phyloP scores from a whole-genome alignment of 2,888 invertebrate genomes.

The Nemapogon koenigi region DNA sequence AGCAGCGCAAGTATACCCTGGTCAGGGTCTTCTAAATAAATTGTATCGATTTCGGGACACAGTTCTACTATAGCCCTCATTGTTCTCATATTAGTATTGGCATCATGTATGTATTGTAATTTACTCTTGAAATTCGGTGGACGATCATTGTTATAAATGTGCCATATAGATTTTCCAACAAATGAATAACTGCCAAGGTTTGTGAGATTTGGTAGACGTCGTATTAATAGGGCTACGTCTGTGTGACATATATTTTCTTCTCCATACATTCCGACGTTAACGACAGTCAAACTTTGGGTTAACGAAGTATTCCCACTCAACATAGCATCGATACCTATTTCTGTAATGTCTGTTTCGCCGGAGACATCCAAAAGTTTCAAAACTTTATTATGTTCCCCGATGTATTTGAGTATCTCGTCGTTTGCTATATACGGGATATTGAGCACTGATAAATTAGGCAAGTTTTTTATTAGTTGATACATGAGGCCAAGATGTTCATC shows the following conservation, averaged over 20 bases:
- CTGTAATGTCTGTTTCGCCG: constrained; percentile 73
- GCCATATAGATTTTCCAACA: constrained; percentile 68
- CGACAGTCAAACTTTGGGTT: constrained; percentile 62
- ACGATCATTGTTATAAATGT: constrained; percentile 61
- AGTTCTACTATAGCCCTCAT: constrained; percentile 66
- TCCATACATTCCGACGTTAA: constrained; percentile 74
- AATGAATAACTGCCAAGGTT: constrained; percentile 72
- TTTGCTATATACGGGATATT: constrained; percentile 75
- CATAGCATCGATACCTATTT: constrained; percentile 67
- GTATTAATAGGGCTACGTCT: constrained; percentile 68
- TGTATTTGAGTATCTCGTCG: constrained; percentile 69
- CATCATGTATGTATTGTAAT: constrained; percentile 71
- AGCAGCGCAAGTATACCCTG: constrained; percentile 56
- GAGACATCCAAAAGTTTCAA: constrained; percentile 71
- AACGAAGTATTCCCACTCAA: constrained; percentile 56
- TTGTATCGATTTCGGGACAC: constrained; percentile 69
- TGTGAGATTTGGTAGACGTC: constrained; percentile 68
- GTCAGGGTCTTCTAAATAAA: constrained; percentile 70
- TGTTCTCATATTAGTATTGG: constrained; percentile 63
- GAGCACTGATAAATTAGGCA: constrained; percentile 65
- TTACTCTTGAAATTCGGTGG: constrained; percentile 65
- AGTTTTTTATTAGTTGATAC: constrained; percentile 65
- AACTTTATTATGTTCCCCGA: constrained; percentile 59
- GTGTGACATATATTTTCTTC: constrained; percentile 73
- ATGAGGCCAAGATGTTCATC: constrained; percentile 71